Base-by-base conservation (phyloP, 2,113 vertebrate species). In the Tragelaphus strepsiceros region DNA sequence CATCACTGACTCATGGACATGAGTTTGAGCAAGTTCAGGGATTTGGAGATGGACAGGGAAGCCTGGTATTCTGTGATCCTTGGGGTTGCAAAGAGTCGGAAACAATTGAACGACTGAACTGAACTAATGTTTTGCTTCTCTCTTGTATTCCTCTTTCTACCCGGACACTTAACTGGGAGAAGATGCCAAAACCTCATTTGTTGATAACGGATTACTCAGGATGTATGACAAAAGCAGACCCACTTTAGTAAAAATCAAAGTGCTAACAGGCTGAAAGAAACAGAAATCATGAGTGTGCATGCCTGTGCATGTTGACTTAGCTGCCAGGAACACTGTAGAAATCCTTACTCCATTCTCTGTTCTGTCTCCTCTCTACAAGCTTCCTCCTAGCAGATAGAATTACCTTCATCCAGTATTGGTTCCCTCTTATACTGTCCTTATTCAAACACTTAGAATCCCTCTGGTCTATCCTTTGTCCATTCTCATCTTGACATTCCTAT, bases 201-300 rank as follows among this genome's bases (percentile, higher is more conserved):
- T 53, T 84, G 77, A 59, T 93, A 56, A 77, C 95, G 46, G 91
- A 82, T 82, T 67, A 74, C 24, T 95, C 30, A 61, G 46, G 43
- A 56, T 85, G 21, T 13, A 78, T 61, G 85, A 46, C 26, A 91
- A 78, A 10, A 95, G 16, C 61, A 92, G 49, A 86, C 1, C 5
- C 51, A 58, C 64, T 93, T 95, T 94, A 84, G 56, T 83, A 53
- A 96, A 74, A 84, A 51, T 93, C 67, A 89, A 81, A 88, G 74
- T 95, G 54, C 61, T 91, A 26, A 89, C 51, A 43, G 39, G 35
- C 30, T 91, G 87, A 89, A 81, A 91, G 90, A 91, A 87, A 71
- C 58, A 21, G 74, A 54, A 86, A 88, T 53, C 12, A 26, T 58
- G 71, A 30, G 24, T 46, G 15, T 97, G n/a, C 51, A 24, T 3